These are phyloP conservation scores for Pseudanteris insignis DNA, from an alignment of 2,888 invertebrate species.

Conservation along the genomic window DNA sequence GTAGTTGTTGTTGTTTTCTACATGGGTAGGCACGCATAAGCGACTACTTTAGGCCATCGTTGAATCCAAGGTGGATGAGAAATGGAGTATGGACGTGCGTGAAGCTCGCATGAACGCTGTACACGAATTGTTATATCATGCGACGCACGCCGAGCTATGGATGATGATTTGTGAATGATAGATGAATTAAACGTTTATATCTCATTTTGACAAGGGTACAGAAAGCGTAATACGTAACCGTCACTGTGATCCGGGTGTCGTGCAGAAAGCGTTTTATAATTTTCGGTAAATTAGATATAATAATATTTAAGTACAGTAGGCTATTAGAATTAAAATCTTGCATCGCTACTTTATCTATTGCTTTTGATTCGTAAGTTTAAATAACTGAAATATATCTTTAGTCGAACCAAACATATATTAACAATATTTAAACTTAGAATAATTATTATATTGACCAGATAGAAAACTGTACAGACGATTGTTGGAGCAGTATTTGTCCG, in stretches of 20 bases:
- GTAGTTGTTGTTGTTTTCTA: no score
- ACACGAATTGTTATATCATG: not conserved
- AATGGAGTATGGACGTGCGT: not conserved
- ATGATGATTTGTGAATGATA: not conserved
- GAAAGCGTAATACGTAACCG: not conserved
- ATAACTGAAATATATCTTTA: slow-evolving; percentile 5
- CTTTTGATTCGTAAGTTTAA: slow-evolving; percentile 12
- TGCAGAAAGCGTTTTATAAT: slow-evolving; percentile 41
- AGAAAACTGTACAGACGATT: slow-evolving; percentile 20
- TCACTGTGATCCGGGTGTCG: slow-evolving; percentile 32
- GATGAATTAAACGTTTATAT: no score
- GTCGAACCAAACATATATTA: slow-evolving; percentile 7
- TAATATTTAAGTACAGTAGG: slow-evolving; percentile 29
- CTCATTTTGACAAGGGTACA: not conserved
- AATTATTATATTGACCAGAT: slow-evolving; percentile 28
- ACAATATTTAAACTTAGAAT: slow-evolving; percentile 17
- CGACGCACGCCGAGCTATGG: not conserved
- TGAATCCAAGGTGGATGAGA: not conserved
- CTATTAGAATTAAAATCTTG: slow-evolving; percentile 27
- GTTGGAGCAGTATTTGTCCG: slow-evolving; percentile 4
- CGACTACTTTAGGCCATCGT: not conserved
- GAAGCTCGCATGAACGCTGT: not conserved
- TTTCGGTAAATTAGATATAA: slow-evolving; percentile 27
- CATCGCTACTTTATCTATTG: slow-evolving; percentile 14
- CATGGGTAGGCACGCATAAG: not conserved